Conservation (phyloP, 2,888 invertebrate species). For the Dusona sp. region DNA sequence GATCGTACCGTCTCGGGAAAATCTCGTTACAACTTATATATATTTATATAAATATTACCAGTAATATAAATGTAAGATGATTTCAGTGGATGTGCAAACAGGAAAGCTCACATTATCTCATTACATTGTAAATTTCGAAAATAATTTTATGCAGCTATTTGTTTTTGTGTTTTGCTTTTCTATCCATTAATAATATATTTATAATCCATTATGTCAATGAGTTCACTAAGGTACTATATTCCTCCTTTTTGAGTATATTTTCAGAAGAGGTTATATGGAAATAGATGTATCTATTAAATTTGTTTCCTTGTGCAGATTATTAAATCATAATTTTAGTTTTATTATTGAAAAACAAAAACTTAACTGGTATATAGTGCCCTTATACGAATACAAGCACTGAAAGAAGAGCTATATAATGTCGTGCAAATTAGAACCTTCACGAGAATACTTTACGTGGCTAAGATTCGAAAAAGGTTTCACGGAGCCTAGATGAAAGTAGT, state of each 20-base stretch:
- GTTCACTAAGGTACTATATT: background rate
- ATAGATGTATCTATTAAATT: background rate
- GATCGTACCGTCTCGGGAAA: too few species aligned
- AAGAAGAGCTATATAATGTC: background rate
- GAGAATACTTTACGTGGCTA: background rate
- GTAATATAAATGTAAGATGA: too few species aligned
- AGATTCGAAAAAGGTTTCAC: background rate
- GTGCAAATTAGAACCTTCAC: background rate
- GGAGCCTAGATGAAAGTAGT: background rate
- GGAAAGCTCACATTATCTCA: background rate
- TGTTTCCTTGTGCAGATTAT: too few species aligned
- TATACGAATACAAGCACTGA: too few species aligned
- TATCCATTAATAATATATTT: too few species aligned
- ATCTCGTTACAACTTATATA: too few species aligned
- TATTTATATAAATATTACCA: too few species aligned
- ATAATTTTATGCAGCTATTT: background rate
- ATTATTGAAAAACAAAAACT: background rate
- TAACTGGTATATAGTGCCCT: too few species aligned
- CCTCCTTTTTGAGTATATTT: background rate
- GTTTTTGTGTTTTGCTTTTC: background rate
- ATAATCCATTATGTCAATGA: background rate
- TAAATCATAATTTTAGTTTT: background rate
- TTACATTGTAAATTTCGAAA: background rate
- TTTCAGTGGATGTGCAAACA: too few species aligned
- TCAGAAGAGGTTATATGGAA: background rate